Evolutionary conservation across 92 coral and sea anemone genomes (phyloP).

Genomic region (Zoanthus solanderi): DNA sequence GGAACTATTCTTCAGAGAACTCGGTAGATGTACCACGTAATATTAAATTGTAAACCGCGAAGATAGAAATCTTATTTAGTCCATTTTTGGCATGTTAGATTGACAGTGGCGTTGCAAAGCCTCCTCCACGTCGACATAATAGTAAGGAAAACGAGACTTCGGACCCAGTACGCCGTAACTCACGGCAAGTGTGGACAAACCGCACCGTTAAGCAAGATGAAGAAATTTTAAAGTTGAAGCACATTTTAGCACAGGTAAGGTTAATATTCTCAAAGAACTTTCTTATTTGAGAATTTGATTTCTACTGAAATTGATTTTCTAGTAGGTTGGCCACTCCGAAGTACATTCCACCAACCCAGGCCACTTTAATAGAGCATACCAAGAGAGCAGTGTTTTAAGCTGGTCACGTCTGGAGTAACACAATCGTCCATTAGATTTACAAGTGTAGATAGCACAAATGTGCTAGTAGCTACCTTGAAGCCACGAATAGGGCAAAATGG

Average conservation of each 20-base stretch:
- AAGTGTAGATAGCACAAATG: too few species aligned
- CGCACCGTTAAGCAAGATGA: not conserved
- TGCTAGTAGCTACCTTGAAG: too few species aligned
- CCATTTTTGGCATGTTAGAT: slow-evolving; percentile 22
- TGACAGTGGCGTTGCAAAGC: slow-evolving; percentile 46
- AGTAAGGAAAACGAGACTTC: slow-evolving; percentile 44
- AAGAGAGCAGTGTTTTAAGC: slow-evolving; percentile 42
- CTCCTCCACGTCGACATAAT: slow-evolving; percentile 9
- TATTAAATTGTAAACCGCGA: too few species aligned
- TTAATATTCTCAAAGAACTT: not conserved
- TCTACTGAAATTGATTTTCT: too few species aligned
- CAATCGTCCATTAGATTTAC: not conserved
- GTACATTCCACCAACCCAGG: slow-evolving; percentile 57
- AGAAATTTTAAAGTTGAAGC: slow-evolving; percentile 31
- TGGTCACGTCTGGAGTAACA: slow-evolving; percentile 39
- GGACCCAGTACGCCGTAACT: slow-evolving; percentile 38
- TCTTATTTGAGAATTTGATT: not conserved
- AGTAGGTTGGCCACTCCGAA: not conserved
- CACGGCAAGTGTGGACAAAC: not conserved
- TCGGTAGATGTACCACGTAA: too few species aligned
- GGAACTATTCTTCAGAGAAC: too few species aligned
- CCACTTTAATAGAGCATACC: slow-evolving; percentile 52
- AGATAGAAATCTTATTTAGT: too few species aligned
- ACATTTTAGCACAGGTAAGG: slow-evolving; percentile 16
- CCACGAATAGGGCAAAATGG: too few species aligned